Evolutionary conservation across 2,888 invertebrate genomes (phyloP).

Genomic region (Aleiodes alternator): DNA sequence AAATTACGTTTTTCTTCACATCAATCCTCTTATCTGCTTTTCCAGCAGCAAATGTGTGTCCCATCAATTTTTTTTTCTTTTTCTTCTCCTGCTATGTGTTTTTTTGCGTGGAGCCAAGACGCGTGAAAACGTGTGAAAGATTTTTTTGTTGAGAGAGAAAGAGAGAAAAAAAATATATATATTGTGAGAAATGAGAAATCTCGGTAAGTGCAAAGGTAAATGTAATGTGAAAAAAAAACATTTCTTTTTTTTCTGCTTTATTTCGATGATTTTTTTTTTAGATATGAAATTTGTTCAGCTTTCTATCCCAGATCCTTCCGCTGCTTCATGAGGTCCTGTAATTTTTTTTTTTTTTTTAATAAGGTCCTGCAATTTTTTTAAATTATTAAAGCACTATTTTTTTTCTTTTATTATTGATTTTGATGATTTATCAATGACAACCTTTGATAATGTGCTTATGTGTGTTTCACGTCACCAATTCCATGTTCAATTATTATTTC

Average conservation of each 20-base stretch:
- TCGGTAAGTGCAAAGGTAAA: slow-evolving; percentile 12
- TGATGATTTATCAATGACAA: not conserved
- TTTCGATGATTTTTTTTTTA: too few species aligned
- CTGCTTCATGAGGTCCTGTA: not conserved
- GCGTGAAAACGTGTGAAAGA: too few species aligned
- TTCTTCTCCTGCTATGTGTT: too few species aligned
- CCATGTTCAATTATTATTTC: not conserved
- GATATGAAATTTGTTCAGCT: too few species aligned
- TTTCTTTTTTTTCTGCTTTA: not conserved
- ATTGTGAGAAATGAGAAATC: not conserved
- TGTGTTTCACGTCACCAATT: not conserved
- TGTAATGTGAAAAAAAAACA: not conserved
- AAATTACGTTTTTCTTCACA: not conserved
- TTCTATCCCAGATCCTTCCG: not conserved
- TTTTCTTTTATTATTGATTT: not conserved
- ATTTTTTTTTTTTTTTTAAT: not conserved
- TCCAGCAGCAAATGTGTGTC: slow-evolving; percentile 4
- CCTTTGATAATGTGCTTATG: slow-evolving; percentile 5
- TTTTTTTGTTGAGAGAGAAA: not conserved
- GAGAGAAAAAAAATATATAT: not conserved
- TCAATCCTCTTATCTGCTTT: slow-evolving; percentile 2
- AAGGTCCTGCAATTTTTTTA: too few species aligned
- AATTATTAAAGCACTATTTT: too few species aligned
- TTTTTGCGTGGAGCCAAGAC: too few species aligned
- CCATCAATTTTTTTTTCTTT: too few species aligned